Evolutionary conservation across 1,140 invertebrate species (phyloP).

Genomic region (Papilio helenus): DNA sequence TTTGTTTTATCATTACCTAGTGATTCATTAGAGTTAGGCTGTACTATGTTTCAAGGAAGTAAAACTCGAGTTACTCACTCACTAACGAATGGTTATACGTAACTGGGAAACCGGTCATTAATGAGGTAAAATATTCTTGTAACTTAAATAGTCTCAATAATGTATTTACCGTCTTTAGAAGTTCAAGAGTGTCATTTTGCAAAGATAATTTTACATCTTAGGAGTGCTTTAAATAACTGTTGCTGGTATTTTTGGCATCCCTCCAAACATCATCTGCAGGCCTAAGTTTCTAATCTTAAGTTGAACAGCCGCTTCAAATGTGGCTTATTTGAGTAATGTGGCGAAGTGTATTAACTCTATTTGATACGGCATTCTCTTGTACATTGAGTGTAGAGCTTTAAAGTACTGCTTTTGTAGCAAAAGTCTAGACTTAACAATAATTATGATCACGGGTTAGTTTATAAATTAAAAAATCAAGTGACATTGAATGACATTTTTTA

Average conservation of each 20-base stretch:
- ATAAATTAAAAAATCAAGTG: too few species aligned
- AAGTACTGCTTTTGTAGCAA: background rate
- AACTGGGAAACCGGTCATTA: too few species aligned
- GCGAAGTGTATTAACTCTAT: background rate
- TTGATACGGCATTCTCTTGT: background rate
- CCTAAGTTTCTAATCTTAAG: slow-evolving; percentile 36
- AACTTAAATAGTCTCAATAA: too few species aligned
- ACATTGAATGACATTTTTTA: too few species aligned
- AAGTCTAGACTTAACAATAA: background rate
- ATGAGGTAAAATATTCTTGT: too few species aligned
- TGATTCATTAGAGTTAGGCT: too few species aligned
- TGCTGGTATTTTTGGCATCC: slow-evolving; percentile 33
- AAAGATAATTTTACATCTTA: background rate
- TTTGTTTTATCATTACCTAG: too few species aligned
- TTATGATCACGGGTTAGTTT: too few species aligned
- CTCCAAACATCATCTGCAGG: slow-evolving; percentile 22
- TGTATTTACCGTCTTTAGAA: background rate
- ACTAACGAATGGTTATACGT: too few species aligned
- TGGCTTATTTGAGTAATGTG: slow-evolving; percentile 23
- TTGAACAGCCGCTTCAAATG: slow-evolving; percentile 22
- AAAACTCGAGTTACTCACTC: too few species aligned
- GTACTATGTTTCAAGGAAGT: too few species aligned
- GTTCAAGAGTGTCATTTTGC: background rate
- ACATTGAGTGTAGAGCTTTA: background rate
- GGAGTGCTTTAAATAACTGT: slow-evolving; percentile 21